Percentiles rank a stretch among this genome's conserved stretches.
Evolutionary conservation across 2,113 vertebrate genomes (phyloP).

Genomic region (Procavia capensis): DNA sequence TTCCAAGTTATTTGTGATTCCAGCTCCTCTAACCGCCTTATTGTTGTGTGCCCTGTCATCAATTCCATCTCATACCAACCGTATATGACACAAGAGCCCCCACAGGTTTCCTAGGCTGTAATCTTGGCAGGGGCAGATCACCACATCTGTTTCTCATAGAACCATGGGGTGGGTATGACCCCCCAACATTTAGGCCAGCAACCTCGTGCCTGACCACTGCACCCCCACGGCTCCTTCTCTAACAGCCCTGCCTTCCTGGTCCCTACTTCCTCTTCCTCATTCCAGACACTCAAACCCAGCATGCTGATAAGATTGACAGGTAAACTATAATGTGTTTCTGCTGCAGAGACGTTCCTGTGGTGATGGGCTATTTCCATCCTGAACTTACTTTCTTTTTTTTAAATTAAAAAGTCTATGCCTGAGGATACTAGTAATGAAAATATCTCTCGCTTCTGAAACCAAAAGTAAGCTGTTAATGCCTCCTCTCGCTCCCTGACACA

Average conservation of each 20-base stretch:
- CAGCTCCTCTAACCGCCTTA: neutral
- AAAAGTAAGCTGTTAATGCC: constrained; percentile 47
- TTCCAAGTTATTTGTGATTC: neutral
- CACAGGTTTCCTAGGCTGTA: neutral
- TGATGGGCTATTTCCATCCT: constrained; percentile 61
- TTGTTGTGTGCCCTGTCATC: no score
- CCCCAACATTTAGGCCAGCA: neutral
- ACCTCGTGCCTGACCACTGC: neutral
- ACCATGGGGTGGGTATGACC: neutral
- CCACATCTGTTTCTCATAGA: neutral
- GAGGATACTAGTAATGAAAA: constrained; percentile 66
- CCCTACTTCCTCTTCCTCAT: constrained; percentile 29
- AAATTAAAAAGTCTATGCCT: constrained; percentile 69
- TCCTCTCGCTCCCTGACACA: constrained; percentile 54
- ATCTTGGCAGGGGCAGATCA: neutral
- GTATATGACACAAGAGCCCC: neutral
- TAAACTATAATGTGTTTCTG: constrained; percentile 50
- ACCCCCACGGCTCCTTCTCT: neutral
- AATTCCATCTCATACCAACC: no score
- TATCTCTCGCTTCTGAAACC: constrained; percentile 52
- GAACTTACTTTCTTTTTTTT: constrained; percentile 61
- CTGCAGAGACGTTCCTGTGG: constrained; percentile 41
- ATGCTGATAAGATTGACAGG: constrained; percentile 67
- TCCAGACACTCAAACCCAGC: constrained; percentile 23
- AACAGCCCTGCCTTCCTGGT: neutral